Evolutionary conservation across 2,888 invertebrate species (phyloP), one percentile per base, ranked within the genome.

Genomic region (Heteromyza rotundicornis): DNA sequence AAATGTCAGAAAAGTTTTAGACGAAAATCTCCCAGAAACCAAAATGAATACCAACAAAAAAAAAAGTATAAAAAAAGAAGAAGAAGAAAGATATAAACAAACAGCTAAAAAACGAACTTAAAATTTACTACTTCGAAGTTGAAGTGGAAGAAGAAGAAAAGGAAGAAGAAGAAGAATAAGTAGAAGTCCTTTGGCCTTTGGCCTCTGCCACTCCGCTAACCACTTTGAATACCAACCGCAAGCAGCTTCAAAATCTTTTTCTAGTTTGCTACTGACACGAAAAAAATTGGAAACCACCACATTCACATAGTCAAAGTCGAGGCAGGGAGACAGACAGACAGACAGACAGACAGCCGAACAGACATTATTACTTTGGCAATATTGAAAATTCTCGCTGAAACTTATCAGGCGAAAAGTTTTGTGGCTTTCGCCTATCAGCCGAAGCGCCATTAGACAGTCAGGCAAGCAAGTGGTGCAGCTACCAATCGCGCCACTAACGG

Each of bases 321-420:
- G n/a, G n/a, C n/a, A n/a, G n/a, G n/a, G n/a, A n/a, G n/a, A n/a
- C 40, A 47, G 17, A 47, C 47, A 47, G 19, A 47, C 47, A 19
- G 19, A 20, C 47, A 17, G 5, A 47, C 20, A 47, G 19, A 17
- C 47, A 47, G 19, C 17, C 20, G 7, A 2, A 47, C 19, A 17
- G 17, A 19, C 19, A 19, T 47, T 47, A 47, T 47, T 17, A 14
- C 47, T 47, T 47, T 47, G 47, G 47, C 47, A 47, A 47, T 47
- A 47, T 47, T 47, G 47, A 47, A 47, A 47, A 20, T 47, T 19
- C 47, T 5, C 47, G 20, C 47, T 47, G 47, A 47, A 47, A 47
- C 20, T 47, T 47, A 47, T 47, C 47, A 47, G 47, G 47, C 47
- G 47, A 47, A 47, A 47, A 47, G 19, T 47, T 47, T 47, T 47